These are phyloP conservation scores for Bombyx huttoni DNA, from an alignment of 2,888 invertebrate genomes.

Conservation along the genomic window DNA sequence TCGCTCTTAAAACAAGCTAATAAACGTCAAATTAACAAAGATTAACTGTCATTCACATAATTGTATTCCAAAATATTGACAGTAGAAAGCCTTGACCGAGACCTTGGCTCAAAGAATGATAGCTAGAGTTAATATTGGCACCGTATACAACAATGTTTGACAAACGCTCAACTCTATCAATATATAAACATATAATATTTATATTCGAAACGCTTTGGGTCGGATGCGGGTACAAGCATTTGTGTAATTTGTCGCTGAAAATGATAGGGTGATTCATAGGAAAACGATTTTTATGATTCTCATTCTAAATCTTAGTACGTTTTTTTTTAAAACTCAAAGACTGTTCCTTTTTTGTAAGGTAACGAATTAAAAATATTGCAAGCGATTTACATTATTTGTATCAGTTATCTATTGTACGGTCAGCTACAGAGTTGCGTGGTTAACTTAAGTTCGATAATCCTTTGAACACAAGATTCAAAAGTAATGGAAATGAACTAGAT, in stretches of 20 bases:
- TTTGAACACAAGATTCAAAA: no score
- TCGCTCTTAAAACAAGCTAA: background rate
- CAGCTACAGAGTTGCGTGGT: no score
- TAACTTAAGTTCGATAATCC: no score
- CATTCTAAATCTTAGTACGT: background rate
- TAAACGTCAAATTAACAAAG: background rate
- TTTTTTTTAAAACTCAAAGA: no score
- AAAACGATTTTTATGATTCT: background rate
- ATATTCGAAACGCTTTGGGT: constrained; percentile 61
- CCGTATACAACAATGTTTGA: constrained; percentile 61
- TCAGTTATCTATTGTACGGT: no score
- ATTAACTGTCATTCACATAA: background rate
- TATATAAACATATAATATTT: constrained; percentile 72
- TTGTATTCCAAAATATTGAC: constrained; percentile 35
- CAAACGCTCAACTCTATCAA: constrained; percentile 68
- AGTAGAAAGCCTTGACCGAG: constrained; percentile 52
- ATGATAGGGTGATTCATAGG: constrained; percentile 44
- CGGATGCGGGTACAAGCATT: constrained; percentile 35
- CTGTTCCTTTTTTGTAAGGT: no score
- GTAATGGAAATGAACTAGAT: no score
- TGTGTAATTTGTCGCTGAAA: constrained; percentile 64
- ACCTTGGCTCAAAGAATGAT: constrained; percentile 54
- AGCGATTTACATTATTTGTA: no score
- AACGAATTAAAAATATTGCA: no score
- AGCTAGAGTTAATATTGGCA: constrained; percentile 72